Base-by-base conservation (phyloP, 2,888 invertebrate species). In the Cacoxenus indagator region DNA sequence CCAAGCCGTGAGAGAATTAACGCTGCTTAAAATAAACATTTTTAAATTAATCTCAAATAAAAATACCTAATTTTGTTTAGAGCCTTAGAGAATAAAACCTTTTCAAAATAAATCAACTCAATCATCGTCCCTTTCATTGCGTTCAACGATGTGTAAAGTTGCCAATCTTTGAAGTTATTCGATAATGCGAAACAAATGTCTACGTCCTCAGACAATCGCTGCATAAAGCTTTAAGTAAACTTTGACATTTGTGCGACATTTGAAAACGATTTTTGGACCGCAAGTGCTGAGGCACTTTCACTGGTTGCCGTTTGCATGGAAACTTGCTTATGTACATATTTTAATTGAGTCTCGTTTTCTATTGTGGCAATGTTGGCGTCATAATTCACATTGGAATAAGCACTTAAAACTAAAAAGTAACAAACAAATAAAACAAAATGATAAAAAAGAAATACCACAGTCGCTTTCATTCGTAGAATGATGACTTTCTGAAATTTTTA, bases 301-400 rank as follows among this genome's bases (percentile, higher is more conserved):
- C 79, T 80, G 73, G 59, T 64, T 64, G 66, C 67, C 69, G 68
- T 27, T 57, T 29, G 54, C 57, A 29, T n/a, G 29, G 27, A n/a
- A 29, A 27, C 29, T 69, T 69, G 45, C 27, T 48, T 46, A 70
- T 75, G 74, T n/a, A n/a, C n/a, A n/a, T n/a, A n/a, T n/a, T n/a
- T 78, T 75, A 82, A 79, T 82, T 81, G 74, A 78, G 77, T 72
- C 78, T 11, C 37, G 14, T 14, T n/a, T 80, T 76, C 67, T 70
- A 69, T 61, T 37, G 65, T 66, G 46, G 66, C 29, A 37, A 27
- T 64, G 67, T 45, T 43, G 43, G 66, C 17, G 69, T 70, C 73
- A 78, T 76, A 76, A 76, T 78, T 78, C 70, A 66, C 76, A 76
- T 54, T 72, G 70, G 67, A 69, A 74, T 11, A 66, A 26, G 67